Evolutionary conservation across 2,113 vertebrate species (phyloP).

Genomic region (Asarcornis scutulata): DNA sequence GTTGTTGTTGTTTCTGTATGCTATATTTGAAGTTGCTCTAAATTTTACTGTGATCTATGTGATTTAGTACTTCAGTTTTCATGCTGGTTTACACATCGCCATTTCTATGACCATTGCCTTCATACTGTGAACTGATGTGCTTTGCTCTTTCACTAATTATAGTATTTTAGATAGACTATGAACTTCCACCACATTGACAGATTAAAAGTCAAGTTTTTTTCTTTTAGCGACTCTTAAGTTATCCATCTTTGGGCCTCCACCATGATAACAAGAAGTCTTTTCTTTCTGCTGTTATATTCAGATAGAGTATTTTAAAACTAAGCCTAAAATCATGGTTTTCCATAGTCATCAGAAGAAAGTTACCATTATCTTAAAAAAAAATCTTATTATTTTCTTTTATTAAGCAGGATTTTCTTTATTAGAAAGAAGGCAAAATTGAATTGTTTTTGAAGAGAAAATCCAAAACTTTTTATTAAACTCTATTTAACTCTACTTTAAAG

Average conservation of each 20-base stretch:
- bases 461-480: neutral
- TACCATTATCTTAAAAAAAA: neutral
- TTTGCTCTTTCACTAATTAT: neutral
- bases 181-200: neutral
- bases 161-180: neutral
- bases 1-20: neutral
- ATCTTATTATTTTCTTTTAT: neutral
- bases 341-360: neutral
- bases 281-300: neutral
- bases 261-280: neutral
- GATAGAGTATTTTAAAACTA: neutral
- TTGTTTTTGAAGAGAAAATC: neutral
- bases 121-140: neutral
- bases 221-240: neutral
- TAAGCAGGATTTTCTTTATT: neutral
- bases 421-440: neutral
- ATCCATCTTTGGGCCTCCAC: neutral
- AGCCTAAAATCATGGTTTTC: neutral
- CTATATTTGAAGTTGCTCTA: neutral
- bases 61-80: neutral
- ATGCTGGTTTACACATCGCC: neutral
- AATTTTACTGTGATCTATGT: neutral
- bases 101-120: neutral
- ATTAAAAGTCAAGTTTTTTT: neutral
- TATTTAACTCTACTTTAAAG: neutral